Evolutionary conservation across 1,140 invertebrate species (phyloP), one percentile per base, ranked within the genome.

Genomic region (Andrena cerasifolii): DNA sequence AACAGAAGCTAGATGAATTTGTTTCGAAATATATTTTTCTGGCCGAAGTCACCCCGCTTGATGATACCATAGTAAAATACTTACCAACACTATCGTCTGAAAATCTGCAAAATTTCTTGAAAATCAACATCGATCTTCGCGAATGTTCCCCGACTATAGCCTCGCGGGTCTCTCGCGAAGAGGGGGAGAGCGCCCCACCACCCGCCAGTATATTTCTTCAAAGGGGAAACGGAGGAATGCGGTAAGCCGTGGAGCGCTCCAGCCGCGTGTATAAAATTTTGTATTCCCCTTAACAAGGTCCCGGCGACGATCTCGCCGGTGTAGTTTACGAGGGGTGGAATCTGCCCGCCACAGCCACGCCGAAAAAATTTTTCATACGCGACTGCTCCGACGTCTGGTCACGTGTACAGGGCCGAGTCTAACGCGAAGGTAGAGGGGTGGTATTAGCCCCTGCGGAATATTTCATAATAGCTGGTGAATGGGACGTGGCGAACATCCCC

Each of bases 401-500:
- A 54, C 61, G 33, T n/a, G 18, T 28, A 12, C 47, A 18, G n/a
- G n/a, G n/a, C n/a, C n/a, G n/a, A n/a, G n/a, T n/a, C n/a, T n/a
- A 7, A 14, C 16, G 47, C 43, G 49, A 24, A 1, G 0, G 54
- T 21, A 33, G 3, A 21, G 8, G 21, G 47, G 54, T 40, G 24
- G 14, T 10, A 66, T 74, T 51, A 74, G 12, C 71, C 45, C 31
- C n/a, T 14, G 31, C 26, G 45, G 45, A 75, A 74, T 82, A 81
- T 79, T 65, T 74, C 62, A 61, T 74, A 74, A 74, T 49, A 58
- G 68, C 36, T 65, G 5, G 76, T 56, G 59, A 78, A 73, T 54
- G 54, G 74, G 54, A 61, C 56, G 47, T 54, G 26, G 7, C 47
- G 33, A 68, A 70, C 67, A 79, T 79, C 82, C 62, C 66, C n/a